These are phyloP conservation scores for Macrobrachium rosenbergii DNA, from an alignment of 1,140 invertebrate genomes.

Conservation along the genomic window DNA sequence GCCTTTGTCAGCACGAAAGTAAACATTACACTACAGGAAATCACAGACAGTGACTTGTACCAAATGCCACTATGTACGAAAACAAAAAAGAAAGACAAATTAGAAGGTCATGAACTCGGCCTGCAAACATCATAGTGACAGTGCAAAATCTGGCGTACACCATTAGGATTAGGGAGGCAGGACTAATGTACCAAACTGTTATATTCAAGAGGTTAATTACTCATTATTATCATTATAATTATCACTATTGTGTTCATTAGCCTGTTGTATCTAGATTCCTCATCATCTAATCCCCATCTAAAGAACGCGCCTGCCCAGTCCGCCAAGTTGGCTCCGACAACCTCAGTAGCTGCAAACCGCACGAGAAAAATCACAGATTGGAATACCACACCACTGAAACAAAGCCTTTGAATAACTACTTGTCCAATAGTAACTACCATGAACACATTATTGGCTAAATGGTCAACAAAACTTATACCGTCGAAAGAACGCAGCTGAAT, in stretches of 20 bases:
- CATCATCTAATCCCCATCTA: constrained; percentile 45
- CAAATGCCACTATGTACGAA: constrained; percentile 7
- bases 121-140: constrained; percentile 15
- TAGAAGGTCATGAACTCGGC: constrained; percentile 16
- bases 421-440: constrained; percentile 62
- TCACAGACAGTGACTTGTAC: constrained; percentile 15
- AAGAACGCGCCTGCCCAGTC: constrained; percentile 46
- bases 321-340: constrained; percentile 58
- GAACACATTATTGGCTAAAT: constrained; percentile 64
- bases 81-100: background rate
- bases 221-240: constrained; percentile 12
- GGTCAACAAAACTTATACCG: constrained; percentile 47
- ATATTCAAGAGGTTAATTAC: background rate
- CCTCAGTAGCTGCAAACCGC: constrained; percentile 63
- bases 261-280: constrained; percentile 23
- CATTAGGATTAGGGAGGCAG: constrained; percentile 16
- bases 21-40: background rate
- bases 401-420: constrained; percentile 60
- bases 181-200: constrained; percentile 10
- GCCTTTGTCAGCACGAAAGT: constrained; percentile 12
- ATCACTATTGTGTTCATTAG: constrained; percentile 1
- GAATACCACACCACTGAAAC: constrained; percentile 63
- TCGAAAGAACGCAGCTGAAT: constrained; percentile 53
- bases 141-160: constrained; percentile 43
- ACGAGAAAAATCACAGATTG: constrained; percentile 63